phyloP scores from a whole-genome alignment of 1,140 invertebrate species.

The Nixonia krombeini region DNA sequence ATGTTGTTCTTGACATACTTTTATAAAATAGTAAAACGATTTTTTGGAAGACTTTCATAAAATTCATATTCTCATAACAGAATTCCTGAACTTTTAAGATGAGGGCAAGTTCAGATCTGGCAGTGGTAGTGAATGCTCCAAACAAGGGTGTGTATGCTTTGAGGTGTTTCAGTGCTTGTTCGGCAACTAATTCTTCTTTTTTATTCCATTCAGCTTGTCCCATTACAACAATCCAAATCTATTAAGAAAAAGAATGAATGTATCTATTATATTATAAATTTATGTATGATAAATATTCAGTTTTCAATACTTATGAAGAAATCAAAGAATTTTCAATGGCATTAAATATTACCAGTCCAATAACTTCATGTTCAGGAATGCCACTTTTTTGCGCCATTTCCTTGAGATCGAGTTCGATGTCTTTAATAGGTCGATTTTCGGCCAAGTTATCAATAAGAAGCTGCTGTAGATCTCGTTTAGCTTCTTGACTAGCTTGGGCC shows the following conservation, averaged over 20 bases:
- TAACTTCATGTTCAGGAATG: conserved; percentile 92
- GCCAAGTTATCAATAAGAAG: conserved; percentile 84
- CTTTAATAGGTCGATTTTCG: conserved; percentile 85
- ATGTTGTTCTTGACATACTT: no score
- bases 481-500: conserved; percentile 88
- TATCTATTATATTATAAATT: no score
- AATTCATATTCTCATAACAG: conserved; percentile 99
- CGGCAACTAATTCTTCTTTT: conserved; percentile 93
- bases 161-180: conserved; percentile 93
- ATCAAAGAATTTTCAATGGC: no score
- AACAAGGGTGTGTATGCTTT: conserved; percentile 88
- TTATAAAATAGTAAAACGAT: conserved; percentile 93
- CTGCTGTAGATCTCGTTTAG: conserved; percentile 85
- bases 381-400: conserved; percentile 86
- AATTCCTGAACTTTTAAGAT: conserved; percentile 95
- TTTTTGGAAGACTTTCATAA: conserved; percentile 98
- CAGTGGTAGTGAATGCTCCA: conserved; percentile 86
- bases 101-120: conserved; percentile 88
- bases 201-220: conserved; percentile 97
- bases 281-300: no score
- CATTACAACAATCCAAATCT: conserved; percentile 96
- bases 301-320: no score
- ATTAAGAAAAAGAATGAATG: conserved; percentile 26
- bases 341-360: conserved; percentile 76
- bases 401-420: conserved; percentile 86